Evolutionary conservation across 2,797 vertebrate genomes (phyloP), one percentile per base, ranked within the genome.

Genomic region (Rhadinocentrus ornatus): DNA sequence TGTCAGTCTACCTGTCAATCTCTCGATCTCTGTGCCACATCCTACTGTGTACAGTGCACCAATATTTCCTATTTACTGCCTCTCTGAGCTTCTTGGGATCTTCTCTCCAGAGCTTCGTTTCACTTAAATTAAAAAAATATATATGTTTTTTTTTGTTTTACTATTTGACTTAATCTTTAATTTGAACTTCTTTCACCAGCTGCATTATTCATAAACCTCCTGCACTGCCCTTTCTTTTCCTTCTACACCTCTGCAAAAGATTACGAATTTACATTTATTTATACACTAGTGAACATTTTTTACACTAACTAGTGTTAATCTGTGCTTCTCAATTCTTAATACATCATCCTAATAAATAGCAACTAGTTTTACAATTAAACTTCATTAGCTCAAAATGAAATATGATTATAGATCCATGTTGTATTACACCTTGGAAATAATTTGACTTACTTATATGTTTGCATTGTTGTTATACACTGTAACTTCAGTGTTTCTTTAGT

Each of bases 1-100:
- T 88, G 85, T 88, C 85, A 86, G 82, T 87, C 79, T 62, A 66
- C 62, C 79, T 77, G 74, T 85, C 87, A 85, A 61, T 86, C 75
- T 66, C 11, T 55, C 52, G 44, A 68, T 88, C 52, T 85, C 54
- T 46, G 44, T 61, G 57, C 62, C 74, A 41, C 37, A 50, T 69
- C 74, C 83, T 75, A 46, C 66, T 48, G 75, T 59, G 65, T 56
- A 58, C 44, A 46, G 20, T 46, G 6, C 37, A 62, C 24, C 56
- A 54, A 22, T 52, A 69, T 44, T 44, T 67, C 60, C 68, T 68
- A 61, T 73, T 41, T 63, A 13, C 69, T 67, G 62, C n/a, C n/a
- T n/a, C n/a, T n/a, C n/a, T n/a, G n/a, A n/a, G n/a, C n/a, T n/a
- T n/a, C n/a, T n/a, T n/a, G n/a, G n/a, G n/a, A n/a, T n/a, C n/a